A percentile compares a stretch with the other conserved stretches of the same genome.
Conservation (phyloP, 2,888 invertebrate species). For the Pollenia amentaria region DNA sequence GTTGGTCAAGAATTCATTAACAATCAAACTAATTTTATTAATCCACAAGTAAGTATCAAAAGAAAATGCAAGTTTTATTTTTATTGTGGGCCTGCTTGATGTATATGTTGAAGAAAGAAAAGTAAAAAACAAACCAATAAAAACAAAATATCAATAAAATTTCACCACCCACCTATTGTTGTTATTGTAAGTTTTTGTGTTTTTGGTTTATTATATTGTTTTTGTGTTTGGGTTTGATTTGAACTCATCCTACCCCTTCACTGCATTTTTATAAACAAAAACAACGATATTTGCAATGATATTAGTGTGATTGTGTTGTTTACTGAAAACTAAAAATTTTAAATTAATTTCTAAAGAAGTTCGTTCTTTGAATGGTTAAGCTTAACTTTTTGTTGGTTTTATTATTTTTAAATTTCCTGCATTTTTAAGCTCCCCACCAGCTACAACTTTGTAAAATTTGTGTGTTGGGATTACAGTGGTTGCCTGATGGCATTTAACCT, state of each 20-base stretch:
- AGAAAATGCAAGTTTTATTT: background rate
- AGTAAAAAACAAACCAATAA: constrained; percentile 7
- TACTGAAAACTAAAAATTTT: background rate
- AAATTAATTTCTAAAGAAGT: constrained; percentile 25
- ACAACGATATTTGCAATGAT: no score
- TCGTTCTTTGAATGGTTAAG: background rate
- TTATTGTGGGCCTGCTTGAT: background rate
- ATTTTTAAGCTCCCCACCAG: background rate
- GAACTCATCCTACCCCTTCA: background rate
- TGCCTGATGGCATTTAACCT: constrained; percentile 48
- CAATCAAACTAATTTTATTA: background rate
- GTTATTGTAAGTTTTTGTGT: background rate
- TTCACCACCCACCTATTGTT: constrained; percentile 65
- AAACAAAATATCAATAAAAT: constrained; percentile 60
- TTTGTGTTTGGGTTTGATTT: background rate
- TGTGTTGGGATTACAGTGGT: background rate
- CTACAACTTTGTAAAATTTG: background rate
- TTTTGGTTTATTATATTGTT: constrained; percentile 7
- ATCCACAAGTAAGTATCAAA: constrained; percentile 56
- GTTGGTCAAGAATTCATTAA: constrained; percentile 30
- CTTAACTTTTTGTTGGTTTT: constrained; percentile 1
- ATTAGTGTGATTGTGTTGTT: background rate
- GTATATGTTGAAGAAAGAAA: background rate
- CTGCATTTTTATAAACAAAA: background rate
- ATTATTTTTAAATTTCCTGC: constrained; percentile 27